Base-by-base conservation (phyloP, 2,797 vertebrate species). In the Pipistrellus pygmaeus region DNA sequence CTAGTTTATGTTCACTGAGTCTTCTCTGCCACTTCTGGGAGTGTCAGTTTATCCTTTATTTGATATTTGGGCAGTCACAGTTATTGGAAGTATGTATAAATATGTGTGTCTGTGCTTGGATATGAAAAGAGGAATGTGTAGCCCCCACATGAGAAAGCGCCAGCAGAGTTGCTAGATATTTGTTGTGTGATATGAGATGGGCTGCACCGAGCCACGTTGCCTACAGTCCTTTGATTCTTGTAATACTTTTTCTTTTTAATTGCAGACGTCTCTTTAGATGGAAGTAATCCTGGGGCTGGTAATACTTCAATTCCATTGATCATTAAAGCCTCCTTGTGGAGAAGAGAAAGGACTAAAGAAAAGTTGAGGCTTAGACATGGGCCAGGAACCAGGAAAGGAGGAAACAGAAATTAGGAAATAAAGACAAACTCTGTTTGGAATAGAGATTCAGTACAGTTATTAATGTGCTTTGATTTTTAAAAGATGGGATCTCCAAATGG, bases 1-100 rank as follows among this genome's bases (percentile, higher is more conserved):
- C 23, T 88, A n/a, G 68, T 76, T 92, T 92, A 71, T 76, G 72
- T 46, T 95, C 77, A 46, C 32, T 76, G 60, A 72, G 6, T 78
- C 77, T 71, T 94, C 90, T 75, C 77, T 77, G 6, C 8, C 60
- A 23, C 9, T 83, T 76, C 62, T 68, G 32, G 48, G 27, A 51
- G 44, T 53, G 38, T 77, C 32, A 30, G 14, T 78, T 95, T 88
- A 62, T 93, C 69, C 35, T 85, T 93, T 48, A 35, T 71, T 53
- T 95, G 44, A 53, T 85, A 14, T 76, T 71, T 20, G 20, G 38
- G 21, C 35, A 95, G 55, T 84, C 80, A 62, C 18, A 86, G 38
- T 72, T 81, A 38, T 76, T 95, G 6, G 60, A 94, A 66, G 60
- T 91, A 51, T 66, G 2, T 60, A 27, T 87, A 78, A 87, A 90